Percentiles rank a stretch among this genome's conserved stretches.
Conservation (phyloP, 1,140 invertebrate genomes). For the Drosophila orena region DNA sequence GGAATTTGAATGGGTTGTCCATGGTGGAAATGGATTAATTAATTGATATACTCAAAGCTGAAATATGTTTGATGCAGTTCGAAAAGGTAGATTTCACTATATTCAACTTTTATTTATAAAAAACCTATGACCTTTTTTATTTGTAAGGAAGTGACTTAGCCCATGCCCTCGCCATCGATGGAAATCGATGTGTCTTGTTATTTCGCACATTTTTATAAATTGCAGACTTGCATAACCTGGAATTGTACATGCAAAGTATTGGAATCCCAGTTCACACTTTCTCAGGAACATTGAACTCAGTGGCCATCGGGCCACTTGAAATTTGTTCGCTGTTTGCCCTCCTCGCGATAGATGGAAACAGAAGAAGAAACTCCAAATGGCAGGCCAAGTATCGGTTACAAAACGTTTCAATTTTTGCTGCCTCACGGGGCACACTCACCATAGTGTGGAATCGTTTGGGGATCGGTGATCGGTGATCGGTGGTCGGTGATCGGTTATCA, state of each 20-base stretch:
- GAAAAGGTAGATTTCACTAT: no score
- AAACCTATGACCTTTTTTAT: background rate
- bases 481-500: conserved; percentile 71
- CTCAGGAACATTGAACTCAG: conserved; percentile 11
- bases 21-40: conserved; percentile 5
- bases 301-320: conserved; percentile 37
- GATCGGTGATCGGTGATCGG: conserved; percentile 72
- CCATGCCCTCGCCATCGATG: background rate
- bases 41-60: background rate
- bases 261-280: conserved; percentile 23
- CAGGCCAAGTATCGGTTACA: conserved; percentile 74
- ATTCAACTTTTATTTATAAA: background rate
- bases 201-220: background rate
- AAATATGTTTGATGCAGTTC: no score
- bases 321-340: conserved; percentile 40
- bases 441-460: conserved; percentile 46
- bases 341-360: conserved; percentile 22
- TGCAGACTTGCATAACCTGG: background rate
- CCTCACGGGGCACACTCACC: conserved; percentile 48
- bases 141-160: background rate
- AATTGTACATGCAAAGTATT: conserved; percentile 9
- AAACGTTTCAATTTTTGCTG: conserved; percentile 79
- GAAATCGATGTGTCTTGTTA: conserved; percentile 14
- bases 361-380: conserved; percentile 32
- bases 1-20: background rate